These are phyloP conservation scores for Prochilodus magdalenae DNA, from an alignment of 2,113 vertebrate species.

Conservation along the genomic window DNA sequence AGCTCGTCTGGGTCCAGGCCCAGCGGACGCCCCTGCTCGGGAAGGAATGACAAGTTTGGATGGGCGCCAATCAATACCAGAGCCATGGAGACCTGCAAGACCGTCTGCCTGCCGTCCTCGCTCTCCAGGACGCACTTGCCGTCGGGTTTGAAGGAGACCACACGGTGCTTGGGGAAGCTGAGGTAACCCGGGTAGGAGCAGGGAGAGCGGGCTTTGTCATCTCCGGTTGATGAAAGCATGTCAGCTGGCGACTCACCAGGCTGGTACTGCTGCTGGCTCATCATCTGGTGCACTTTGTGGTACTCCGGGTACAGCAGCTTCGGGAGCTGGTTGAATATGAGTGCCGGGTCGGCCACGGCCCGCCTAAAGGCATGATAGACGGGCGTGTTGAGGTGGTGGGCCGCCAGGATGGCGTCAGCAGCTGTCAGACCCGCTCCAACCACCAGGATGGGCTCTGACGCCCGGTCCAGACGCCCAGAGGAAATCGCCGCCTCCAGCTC, in stretches of 20 bases:
- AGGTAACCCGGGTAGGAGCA: constrained; percentile 76
- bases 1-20: constrained; percentile 62
- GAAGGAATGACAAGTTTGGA: constrained; percentile 77
- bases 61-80: constrained; percentile 80
- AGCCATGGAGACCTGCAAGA: constrained; percentile 76
- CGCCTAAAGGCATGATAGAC: constrained; percentile 79
- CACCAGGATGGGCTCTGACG: constrained; percentile 76
- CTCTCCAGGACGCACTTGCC: constrained; percentile 76
- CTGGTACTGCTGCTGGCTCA: constrained; percentile 78
- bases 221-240: neutral
- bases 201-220: constrained; percentile 4
- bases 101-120: constrained; percentile 59
- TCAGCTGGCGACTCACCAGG: neutral
- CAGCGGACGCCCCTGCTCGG: constrained; percentile 62
- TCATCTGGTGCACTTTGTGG: constrained; percentile 87
- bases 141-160: constrained; percentile 71
- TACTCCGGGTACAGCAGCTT: constrained; percentile 83
- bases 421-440: constrained; percentile 82
- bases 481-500: constrained; percentile 78
- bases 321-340: constrained; percentile 84
- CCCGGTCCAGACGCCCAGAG: constrained; percentile 65
- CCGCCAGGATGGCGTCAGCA: constrained; percentile 75
- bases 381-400: constrained; percentile 76
- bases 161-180: constrained; percentile 75
- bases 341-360: constrained; percentile 69